These are phyloP conservation scores for Thamnophis elegans DNA, from an alignment of 2,797 vertebrate species.

Conservation along the genomic window DNA sequence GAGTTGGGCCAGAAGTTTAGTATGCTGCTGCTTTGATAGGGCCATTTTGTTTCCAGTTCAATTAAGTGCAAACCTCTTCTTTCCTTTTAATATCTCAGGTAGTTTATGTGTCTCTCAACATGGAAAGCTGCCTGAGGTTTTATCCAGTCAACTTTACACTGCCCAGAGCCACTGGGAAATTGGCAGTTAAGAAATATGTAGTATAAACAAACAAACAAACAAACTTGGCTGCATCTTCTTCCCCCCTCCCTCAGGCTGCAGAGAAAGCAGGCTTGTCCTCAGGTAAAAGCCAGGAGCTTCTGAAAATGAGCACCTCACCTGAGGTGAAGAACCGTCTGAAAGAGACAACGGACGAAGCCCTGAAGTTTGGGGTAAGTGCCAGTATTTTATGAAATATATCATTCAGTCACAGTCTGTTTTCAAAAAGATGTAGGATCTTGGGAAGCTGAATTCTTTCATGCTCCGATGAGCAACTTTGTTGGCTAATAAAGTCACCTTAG, in stretches of 20 bases:
- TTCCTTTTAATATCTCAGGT: neutral
- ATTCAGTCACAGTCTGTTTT: neutral
- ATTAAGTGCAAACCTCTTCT: neutral
- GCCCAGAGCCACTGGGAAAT: too few relatives aligned
- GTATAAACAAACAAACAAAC: too few relatives aligned
- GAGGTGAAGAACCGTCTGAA: conserved; percentile 83
- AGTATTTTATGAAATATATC: neutral
- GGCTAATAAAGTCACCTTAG: neutral
- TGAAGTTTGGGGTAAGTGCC: conserved; percentile 77
- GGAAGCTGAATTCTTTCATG: too few relatives aligned
- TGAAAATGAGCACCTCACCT: conserved; percentile 70
- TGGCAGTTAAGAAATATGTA: too few relatives aligned
- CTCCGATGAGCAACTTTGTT: neutral
- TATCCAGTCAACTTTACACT: neutral
- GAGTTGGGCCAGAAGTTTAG: neutral
- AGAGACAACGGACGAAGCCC: conserved; percentile 76
- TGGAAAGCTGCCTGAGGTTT: neutral
- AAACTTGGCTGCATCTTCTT: neutral
- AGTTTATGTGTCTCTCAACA: neutral
- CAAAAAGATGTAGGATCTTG: neutral
- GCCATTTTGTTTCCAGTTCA: neutral
- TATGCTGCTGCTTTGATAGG: neutral
- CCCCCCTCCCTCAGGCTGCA: conserved; percentile 74
- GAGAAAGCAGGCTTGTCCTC: conserved; percentile 79
- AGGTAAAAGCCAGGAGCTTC: conserved; percentile 67